phyloP scores from a whole-genome alignment of 1,140 invertebrate species.

The Drosophila trapezifrons region DNA sequence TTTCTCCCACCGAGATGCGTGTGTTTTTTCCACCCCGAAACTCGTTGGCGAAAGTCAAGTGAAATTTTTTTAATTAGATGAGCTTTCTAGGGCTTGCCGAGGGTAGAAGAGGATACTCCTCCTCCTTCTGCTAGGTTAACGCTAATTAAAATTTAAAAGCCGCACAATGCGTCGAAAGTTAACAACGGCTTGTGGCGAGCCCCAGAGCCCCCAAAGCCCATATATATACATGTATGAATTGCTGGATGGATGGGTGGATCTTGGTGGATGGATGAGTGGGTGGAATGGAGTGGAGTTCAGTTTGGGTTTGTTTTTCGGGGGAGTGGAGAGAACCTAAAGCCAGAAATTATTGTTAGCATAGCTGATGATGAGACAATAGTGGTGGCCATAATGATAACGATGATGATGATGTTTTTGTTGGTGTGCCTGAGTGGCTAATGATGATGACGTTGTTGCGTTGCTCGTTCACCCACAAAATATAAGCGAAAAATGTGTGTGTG shows the following conservation, averaged over 20 bases:
- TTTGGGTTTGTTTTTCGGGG: not conserved
- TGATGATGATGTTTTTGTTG: slow-evolving; percentile 43
- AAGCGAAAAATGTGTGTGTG: slow-evolving; percentile 46
- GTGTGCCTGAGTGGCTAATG: slow-evolving; percentile 41
- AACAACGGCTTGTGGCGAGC: slow-evolving; percentile 58
- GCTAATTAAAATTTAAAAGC: slow-evolving; percentile 83
- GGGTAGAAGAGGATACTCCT: not conserved
- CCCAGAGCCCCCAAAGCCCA: slow-evolving; percentile 13
- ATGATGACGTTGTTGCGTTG: slow-evolving; percentile 45
- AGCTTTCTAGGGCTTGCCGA: slow-evolving; percentile 54
- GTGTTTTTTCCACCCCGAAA: slow-evolving; percentile 17
- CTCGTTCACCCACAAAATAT: slow-evolving; percentile 53
- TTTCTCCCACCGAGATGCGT: not conserved
- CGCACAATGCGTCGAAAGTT: slow-evolving; percentile 82
- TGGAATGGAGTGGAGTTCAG: not conserved
- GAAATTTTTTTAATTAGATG: slow-evolving; percentile 73
- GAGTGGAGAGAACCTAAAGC: slow-evolving; percentile 44
- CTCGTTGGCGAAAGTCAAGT: slow-evolving; percentile 43
- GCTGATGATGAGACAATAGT: slow-evolving; percentile 61
- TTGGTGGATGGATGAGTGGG: slow-evolving; percentile 19
- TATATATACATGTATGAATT: slow-evolving; percentile 40
- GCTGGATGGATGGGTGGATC: slow-evolving; percentile 35
- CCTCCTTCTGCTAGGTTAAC: slow-evolving; percentile 58
- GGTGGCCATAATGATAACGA: slow-evolving; percentile 40
- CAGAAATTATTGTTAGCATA: slow-evolving; percentile 78